Evolutionary conservation across 2,797 vertebrate species (phyloP).

Genomic region (Artibeus jamaicensis): DNA sequence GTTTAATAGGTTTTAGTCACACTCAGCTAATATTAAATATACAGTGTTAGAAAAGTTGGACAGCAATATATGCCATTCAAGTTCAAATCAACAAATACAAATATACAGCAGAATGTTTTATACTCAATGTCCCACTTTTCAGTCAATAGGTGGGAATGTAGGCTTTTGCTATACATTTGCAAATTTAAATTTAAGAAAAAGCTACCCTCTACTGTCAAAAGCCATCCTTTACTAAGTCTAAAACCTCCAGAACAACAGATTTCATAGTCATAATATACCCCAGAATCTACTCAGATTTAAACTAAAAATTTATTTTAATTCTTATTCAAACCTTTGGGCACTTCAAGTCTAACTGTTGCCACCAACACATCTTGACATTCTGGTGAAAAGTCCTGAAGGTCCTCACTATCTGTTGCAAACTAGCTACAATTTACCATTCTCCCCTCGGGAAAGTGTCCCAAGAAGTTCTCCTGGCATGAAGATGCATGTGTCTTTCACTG

Average conservation of each 20-base stretch:
- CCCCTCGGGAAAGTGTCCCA: background rate
- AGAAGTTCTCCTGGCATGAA: background rate
- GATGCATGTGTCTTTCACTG: background rate
- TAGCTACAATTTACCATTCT: background rate
- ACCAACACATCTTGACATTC: background rate
- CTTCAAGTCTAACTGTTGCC: background rate
- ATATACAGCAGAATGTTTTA: background rate
- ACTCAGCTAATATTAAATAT: background rate
- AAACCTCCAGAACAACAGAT: background rate
- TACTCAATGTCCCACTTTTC: background rate
- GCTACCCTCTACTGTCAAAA: background rate
- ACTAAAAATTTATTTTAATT: background rate
- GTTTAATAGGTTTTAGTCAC: background rate
- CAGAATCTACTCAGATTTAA: background rate
- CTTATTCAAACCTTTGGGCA: background rate
- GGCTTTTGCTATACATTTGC: background rate
- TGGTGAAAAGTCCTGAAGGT: background rate
- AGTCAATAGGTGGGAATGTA: background rate
- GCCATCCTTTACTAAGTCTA: background rate
- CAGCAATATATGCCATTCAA: background rate
- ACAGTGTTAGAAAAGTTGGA: background rate
- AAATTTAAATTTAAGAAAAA: background rate
- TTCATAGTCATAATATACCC: background rate
- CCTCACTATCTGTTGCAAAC: background rate
- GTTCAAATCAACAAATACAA: background rate